phyloP scores from a whole-genome alignment of 2,797 vertebrate genomes.

The Diplodus sargus region DNA sequence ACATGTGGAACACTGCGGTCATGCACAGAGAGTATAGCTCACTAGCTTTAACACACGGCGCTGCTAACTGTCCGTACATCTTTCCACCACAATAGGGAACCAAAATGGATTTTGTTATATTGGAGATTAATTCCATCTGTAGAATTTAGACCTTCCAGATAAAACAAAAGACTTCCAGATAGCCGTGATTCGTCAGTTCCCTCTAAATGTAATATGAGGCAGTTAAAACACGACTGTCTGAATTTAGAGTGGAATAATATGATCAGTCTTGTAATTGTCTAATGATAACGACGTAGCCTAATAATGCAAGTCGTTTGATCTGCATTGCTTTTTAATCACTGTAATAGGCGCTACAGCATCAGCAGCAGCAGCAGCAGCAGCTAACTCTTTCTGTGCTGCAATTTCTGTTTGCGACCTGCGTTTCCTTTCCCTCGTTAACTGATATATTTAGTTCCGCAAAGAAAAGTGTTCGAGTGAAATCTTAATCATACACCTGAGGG shows the following conservation, averaged over 20 bases:
- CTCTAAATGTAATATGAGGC: constrained; percentile 3
- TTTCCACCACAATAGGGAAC: background rate
- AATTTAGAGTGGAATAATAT: constrained; percentile 14
- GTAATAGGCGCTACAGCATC: background rate
- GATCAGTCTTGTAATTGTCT: constrained; percentile 16
- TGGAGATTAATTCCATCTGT: background rate
- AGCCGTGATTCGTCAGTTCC: background rate
- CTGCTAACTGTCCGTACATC: background rate
- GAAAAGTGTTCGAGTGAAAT: constrained; percentile 51
- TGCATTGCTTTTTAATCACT: constrained; percentile 28
- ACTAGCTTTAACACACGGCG: background rate
- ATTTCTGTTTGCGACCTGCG: constrained; percentile 31
- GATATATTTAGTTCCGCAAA: constrained; percentile 61
- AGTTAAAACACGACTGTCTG: background rate
- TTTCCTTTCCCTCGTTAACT: constrained; percentile 37
- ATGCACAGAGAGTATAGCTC: no score
- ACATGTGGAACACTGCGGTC: no score
- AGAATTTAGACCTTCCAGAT: background rate
- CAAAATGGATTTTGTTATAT: background rate
- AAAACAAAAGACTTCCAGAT: background rate
- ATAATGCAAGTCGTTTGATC: constrained; percentile 18
- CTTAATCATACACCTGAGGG: constrained; percentile 59
- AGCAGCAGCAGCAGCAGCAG: constrained; percentile 1
- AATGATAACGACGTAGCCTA: constrained; percentile 19
- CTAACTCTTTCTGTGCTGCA: constrained; percentile 5